These are phyloP conservation scores for Anoplolepis gracilipes DNA, from an alignment of 1,140 invertebrate species.

Conservation along the genomic window DNA sequence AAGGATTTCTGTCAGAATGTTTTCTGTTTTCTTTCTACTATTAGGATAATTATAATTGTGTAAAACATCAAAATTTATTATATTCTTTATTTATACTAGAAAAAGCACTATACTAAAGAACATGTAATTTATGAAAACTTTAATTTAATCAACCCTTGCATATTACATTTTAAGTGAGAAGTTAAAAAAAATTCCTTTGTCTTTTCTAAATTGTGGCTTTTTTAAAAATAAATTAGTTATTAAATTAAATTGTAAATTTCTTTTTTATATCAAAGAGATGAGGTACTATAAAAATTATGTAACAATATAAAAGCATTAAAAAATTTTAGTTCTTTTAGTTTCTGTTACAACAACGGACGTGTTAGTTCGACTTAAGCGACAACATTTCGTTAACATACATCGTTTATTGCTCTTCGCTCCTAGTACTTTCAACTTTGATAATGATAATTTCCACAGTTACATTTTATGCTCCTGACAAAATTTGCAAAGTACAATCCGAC, in stretches of 20 bases:
- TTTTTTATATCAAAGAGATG: not conserved
- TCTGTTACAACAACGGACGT: constrained; percentile 5
- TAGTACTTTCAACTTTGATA: constrained; percentile 41
- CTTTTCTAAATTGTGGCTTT: not conserved
- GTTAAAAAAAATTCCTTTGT: not conserved
- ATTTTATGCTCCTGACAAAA: constrained; percentile 7
- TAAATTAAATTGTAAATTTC: not conserved
- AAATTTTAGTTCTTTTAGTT: not conserved
- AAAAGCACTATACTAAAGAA: not conserved
- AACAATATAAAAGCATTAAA: not conserved
- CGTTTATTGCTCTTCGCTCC: not conserved
- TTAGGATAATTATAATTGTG: not conserved
- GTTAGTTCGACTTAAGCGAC: constrained; percentile 7
- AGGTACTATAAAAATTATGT: too few relatives aligned
- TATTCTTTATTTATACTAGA: not conserved
- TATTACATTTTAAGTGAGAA: not conserved
- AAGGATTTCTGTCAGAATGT: not conserved
- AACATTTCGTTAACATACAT: not conserved
- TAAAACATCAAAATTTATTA: not conserved
- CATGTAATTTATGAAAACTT: not conserved
- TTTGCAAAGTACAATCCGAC: not conserved
- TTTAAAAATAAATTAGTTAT: not conserved
- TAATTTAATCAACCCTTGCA: not conserved
- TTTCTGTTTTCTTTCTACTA: not conserved
- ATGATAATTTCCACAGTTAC: constrained; percentile 38